These are phyloP conservation scores for Neocrepidodera transversa DNA, from an alignment of 2,888 invertebrate genomes.

Conservation along the genomic window DNA sequence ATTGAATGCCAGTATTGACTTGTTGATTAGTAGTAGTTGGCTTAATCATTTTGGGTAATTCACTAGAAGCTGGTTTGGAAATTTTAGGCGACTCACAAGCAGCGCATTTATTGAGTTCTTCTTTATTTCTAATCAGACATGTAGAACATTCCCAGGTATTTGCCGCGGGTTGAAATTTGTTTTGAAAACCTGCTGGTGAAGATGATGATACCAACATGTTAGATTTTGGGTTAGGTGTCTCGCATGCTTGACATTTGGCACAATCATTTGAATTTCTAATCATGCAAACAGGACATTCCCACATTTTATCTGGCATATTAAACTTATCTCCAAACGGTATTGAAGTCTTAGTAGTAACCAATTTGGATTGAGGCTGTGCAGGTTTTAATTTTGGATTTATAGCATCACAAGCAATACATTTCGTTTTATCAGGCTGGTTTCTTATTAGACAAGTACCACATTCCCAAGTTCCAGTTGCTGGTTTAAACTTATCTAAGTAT, in stretches of 20 bases:
- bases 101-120: constrained; percentile 60
- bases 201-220: constrained; percentile 2
- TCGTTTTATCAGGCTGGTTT: constrained; percentile 60
- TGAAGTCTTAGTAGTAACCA: constrained; percentile 58
- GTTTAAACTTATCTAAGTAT: constrained; percentile 44
- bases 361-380: constrained; percentile 17
- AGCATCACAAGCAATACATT: constrained; percentile 66
- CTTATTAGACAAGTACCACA: constrained; percentile 67
- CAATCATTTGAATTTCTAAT: constrained; percentile 62
- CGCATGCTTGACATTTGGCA: constrained; percentile 65
- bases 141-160: constrained; percentile 66
- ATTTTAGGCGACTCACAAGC: constrained; percentile 65
- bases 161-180: constrained; percentile 58
- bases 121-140: constrained; percentile 67
- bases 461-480: constrained; percentile 61
- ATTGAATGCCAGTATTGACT: constrained; percentile 39
- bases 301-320: constrained; percentile 52
- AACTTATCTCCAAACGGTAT: constrained; percentile 41
- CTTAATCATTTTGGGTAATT: constrained; percentile 59
- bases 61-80: constrained; percentile 59
- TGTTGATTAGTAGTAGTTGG: constrained; percentile 30
- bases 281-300: constrained; percentile 69
- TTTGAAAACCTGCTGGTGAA: constrained; percentile 35
- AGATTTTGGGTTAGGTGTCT: constrained; percentile 55
- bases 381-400: constrained; percentile 54